Conservation (phyloP, 2,113 vertebrate species). For the Paracanthobrama guichenoti region DNA sequence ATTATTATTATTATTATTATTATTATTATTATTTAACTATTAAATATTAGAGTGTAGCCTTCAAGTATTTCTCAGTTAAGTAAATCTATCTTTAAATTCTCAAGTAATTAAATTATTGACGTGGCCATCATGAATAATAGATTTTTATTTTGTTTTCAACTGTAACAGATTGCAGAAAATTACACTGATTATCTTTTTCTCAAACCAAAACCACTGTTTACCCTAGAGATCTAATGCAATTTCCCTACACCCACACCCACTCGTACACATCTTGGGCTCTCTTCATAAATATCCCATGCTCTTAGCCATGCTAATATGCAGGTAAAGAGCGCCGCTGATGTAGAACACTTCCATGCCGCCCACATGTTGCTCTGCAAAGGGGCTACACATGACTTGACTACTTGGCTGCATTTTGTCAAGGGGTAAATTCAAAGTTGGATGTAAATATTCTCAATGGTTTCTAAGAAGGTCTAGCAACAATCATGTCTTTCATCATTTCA, state of each 20-base stretch:
- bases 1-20: too few species aligned
- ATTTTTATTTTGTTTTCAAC: neutral
- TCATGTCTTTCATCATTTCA: neutral
- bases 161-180: neutral
- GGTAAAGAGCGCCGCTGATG: neutral
- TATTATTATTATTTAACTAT: neutral
- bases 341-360: neutral
- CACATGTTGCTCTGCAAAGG: neutral
- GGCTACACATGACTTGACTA: neutral
- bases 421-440: neutral
- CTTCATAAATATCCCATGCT: neutral
- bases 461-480: neutral
- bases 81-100: too few species aligned
- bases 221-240: neutral
- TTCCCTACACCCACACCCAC: conserved; percentile 20
- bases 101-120: neutral
- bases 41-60: neutral
- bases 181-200: neutral
- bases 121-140: neutral
- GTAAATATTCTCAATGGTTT: neutral
- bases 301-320: conserved; percentile 31
- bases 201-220: neutral
- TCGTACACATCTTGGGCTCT: neutral
- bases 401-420: neutral
- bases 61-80: too few species aligned